These are phyloP conservation scores for Oscheius onirici DNA, from an alignment of 2,888 invertebrate genomes.

Conservation along the genomic window DNA sequence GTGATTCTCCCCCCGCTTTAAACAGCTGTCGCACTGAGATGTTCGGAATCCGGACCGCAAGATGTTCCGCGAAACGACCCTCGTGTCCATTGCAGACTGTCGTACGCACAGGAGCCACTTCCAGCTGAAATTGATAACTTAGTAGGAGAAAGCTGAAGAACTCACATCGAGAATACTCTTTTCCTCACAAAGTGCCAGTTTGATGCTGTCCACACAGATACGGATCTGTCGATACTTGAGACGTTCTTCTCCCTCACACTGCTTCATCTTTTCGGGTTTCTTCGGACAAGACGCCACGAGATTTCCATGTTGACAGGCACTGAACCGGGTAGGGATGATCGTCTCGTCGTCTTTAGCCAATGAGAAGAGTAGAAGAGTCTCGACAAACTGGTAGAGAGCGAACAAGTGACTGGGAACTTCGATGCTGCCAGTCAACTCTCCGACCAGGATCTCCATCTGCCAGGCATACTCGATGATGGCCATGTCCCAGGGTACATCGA, in stretches of 20 bases:
- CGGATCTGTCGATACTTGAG: conserved; percentile 77
- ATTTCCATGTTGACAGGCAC: conserved; percentile 74
- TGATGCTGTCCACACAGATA: conserved; percentile 86
- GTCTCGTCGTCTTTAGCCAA: conserved; percentile 90
- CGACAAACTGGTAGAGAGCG: conserved; percentile 86
- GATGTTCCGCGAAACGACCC: conserved; percentile 55
- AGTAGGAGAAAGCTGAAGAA: background rate
- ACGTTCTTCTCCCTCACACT: conserved; percentile 32
- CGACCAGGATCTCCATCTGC: conserved; percentile 91
- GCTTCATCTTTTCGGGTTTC: background rate
- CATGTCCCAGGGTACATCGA: conserved; percentile 85
- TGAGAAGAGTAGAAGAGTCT: conserved; percentile 86
- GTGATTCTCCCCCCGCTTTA: conserved; percentile 23
- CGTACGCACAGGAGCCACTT: conserved; percentile 51
- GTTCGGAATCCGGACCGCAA: conserved; percentile 50
- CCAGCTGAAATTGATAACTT: conserved; percentile 39
- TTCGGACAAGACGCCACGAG: conserved; percentile 26
- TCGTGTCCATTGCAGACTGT: conserved; percentile 66
- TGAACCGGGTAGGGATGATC: conserved; percentile 81
- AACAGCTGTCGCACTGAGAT: conserved; percentile 44
- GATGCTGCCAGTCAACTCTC: conserved; percentile 89
- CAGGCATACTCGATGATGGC: conserved; percentile 97
- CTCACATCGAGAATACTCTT: conserved; percentile 39
- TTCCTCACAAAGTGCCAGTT: conserved; percentile 87
- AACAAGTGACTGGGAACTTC: conserved; percentile 78